Evolutionary conservation across 1,140 invertebrate genomes (phyloP), one percentile per base, ranked within the genome.

Genomic region (Trissolcus basalis): DNA sequence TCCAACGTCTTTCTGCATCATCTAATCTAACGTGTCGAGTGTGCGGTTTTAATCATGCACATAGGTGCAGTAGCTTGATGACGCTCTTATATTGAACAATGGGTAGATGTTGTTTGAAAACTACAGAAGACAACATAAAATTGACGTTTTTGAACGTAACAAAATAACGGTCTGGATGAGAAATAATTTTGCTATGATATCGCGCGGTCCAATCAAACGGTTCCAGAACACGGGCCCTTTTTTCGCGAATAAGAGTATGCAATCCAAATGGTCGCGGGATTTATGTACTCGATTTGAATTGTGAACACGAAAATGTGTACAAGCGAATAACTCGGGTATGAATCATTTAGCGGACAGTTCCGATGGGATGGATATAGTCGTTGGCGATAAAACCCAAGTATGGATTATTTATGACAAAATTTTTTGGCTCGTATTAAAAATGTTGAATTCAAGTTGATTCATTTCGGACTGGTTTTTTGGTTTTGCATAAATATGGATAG

Each of bases 241-340:
- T 58, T 71, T 61, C 35, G n/a, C 10, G 36, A 9, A 9, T 4
- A 8, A 41, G 33, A 32, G 33, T 48, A 60, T 60, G 50, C 54
- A 60, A 60, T 69, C 50, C 55, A 60, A 60, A 60, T 69, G 44
- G 55, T 32, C 33, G 16, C 50, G 44, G 58, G 51, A 61, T 70
- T 70, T 70, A 70, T 70, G 58, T 55, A 55, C 58, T 44, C 65
- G 65, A 69, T 60, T 60, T 69, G 65, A 60, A 69, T 69, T 69
- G 65, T 69, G 56, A 56, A 67, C 63, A 67, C 56, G 63, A 67
- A 67, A 67, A 67, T 67, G 51, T 67, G 63, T 69, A 60, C 65
- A 69, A 69, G 65, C 43, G 49, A 51, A 53, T 55, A 55, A 54
- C 14, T 39, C 55, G 56, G n/a, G 43, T 19, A 69, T 69, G 65